Evolutionary conservation across 2,888 invertebrate species (phyloP).

Genomic region (Ornithoptera priamus): DNA sequence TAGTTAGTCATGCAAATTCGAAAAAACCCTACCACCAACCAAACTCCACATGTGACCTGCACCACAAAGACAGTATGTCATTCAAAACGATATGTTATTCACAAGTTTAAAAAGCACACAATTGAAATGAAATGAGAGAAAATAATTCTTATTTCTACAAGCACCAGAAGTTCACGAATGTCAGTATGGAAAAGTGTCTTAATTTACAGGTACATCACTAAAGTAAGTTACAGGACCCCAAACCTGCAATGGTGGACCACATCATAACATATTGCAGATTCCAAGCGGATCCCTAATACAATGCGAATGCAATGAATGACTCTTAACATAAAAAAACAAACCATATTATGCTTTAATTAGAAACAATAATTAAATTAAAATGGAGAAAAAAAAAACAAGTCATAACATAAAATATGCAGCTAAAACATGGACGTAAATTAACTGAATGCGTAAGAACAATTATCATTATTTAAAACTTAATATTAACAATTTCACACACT

Average conservation of each 20-base stretch:
- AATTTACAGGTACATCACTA: constrained; percentile 34
- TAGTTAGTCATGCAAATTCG: too few relatives aligned
- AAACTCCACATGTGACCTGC: too few relatives aligned
- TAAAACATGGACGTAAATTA: constrained; percentile 76
- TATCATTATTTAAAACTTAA: constrained; percentile 55
- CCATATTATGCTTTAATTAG: constrained; percentile 69
- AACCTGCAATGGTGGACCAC: constrained; percentile 1
- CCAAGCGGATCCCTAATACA: constrained; percentile 59
- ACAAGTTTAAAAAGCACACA: constrained; percentile 34
- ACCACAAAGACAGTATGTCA: too few relatives aligned
- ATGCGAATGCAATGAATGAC: constrained; percentile 51
- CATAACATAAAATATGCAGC: constrained; percentile 77
- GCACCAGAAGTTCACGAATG: constrained; percentile 71
- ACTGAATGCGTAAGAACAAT: constrained; percentile 71
- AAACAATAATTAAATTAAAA: constrained; percentile 73
- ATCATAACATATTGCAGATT: constrained; percentile 75
- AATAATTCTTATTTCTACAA: constrained; percentile 67
- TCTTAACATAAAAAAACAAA: constrained; percentile 54
- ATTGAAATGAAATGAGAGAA: constrained; percentile 68
- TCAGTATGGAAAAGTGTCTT: constrained; percentile 50
- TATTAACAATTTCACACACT: constrained; percentile 69
- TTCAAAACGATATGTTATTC: neutral
- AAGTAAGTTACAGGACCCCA: constrained; percentile 27
- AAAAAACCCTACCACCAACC: too few relatives aligned
- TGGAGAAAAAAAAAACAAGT: constrained; percentile 63